Base-by-base conservation (phyloP, 2,888 invertebrate genomes). In the Tetragonula carbonaria region DNA sequence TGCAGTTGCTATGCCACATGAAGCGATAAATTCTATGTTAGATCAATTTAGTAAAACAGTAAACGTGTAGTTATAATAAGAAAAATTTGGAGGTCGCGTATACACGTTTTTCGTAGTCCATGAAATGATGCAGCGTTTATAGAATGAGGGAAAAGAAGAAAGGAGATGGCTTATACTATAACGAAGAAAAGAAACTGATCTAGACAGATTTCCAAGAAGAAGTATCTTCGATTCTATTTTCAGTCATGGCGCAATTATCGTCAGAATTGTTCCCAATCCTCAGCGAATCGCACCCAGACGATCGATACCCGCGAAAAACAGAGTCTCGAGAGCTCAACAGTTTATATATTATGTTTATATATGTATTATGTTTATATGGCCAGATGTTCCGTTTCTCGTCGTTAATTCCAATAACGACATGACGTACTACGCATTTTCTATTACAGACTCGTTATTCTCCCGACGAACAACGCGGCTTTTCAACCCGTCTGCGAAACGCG, bases 381-480 rank as follows among this genome's bases (percentile, higher is more conserved):
- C 5, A n/a, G 57, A 59, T 59, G 23, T 57, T 57, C n/a, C 62
- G 16, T 18, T 23, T 62, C 62, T 28, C 62, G 72, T 50, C 76
- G 65, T 83, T 83, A 73, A 75, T 74, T 81, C 67, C 81, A 66
- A 76, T 81, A 84, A 76, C 33, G 62, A 68, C 79, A 79, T 62
- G 59, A 55, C 16, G 51, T 51, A 76, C 67, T 57, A 80, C 75
- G 75, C 80, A 73, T 76, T 73, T 78, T 78, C 78, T 80, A 82
- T 85, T 82, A 74, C 78, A 71, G 81, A 75, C 63, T 84, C 85
- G 77, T 82, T 86, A 78, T 80, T 85, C 78, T 68, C 67, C 16
- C 55, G 74, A 57, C 72, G 71, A 85, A 87, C 86, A 75, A 76
- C 71, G 66, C 33, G 21, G 74, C 78, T 78, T 82, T 85, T 86